Evolutionary conservation across 2,888 invertebrate species (phyloP).

Genomic region (Tortricodes alternella): DNA sequence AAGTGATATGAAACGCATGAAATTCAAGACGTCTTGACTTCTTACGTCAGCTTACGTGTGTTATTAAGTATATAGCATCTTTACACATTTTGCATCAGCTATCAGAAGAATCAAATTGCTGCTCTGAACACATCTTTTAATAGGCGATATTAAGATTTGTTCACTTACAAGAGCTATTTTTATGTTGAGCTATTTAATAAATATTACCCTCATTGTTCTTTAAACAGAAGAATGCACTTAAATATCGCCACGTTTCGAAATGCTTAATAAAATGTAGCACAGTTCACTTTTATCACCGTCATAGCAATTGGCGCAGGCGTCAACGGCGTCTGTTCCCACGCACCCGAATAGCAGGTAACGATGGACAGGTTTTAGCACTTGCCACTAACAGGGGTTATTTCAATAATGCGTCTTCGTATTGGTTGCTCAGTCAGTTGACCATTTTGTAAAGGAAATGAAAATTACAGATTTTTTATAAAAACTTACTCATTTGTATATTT

Average conservation of each 20-base stretch:
- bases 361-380: conserved; percentile 28
- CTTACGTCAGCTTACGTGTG: conserved; percentile 14
- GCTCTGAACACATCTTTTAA: too few species aligned
- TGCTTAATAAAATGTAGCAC: conserved; percentile 10
- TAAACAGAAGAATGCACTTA: background rate
- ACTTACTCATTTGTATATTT: too few species aligned
- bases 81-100: background rate
- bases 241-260: conserved; percentile 2
- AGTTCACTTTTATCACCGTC: conserved; percentile 21
- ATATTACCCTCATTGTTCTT: too few species aligned
- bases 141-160: too few species aligned
- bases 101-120: background rate
- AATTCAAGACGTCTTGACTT: conserved; percentile 19
- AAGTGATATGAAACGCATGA: conserved; percentile 41
- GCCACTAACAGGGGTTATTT: background rate
- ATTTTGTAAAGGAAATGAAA: too few species aligned
- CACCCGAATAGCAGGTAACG: conserved; percentile 37
- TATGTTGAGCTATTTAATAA: too few species aligned
- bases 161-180: too few species aligned
- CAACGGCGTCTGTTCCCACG: conserved; percentile 49
- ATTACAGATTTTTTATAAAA: too few species aligned
- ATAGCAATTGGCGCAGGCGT: conserved; percentile 45
- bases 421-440: too few species aligned
- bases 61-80: background rate
- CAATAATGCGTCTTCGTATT: too few species aligned